Base-by-base conservation (phyloP, 1,140 invertebrate genomes). In the Riptortus pedestris region DNA sequence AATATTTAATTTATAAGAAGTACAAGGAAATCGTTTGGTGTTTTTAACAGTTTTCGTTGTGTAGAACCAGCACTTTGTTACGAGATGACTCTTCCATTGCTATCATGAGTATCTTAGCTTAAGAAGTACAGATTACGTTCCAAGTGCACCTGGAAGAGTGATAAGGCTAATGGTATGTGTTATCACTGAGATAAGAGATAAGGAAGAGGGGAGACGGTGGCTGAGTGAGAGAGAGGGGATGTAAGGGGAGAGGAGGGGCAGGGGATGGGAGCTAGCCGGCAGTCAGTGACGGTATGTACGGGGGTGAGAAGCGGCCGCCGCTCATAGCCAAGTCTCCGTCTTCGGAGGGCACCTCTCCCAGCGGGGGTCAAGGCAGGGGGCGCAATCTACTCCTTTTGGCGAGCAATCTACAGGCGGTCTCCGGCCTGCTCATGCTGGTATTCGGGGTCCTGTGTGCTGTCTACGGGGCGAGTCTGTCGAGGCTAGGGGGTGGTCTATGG, bases 401-500 rank as follows among this genome's bases (percentile, higher is more conserved):
- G 31, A 63, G 79, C 58, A 60, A 60, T 27, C 70, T 74, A 26
- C 82, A 83, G 70, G 73, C 81, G 67, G 65, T 79, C 38, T 74
- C 81, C 60, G 82, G 82, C 12, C 74, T 80, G 29, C 66, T 79
- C 67, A 77, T 83, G 77, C 73, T 79, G 62, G 75, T 78, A 16
- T 78, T 79, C 45, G 81, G 81, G 2, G 78, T 79, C 20, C 66
- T 81, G 59, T 78, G 78, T 4, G 77, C 83, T 58, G 74, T 79
- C 58, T 79, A 82, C 71, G 78, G 77, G 20, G 76, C 79, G 4
- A 77, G 78, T 43, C 72, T 83, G 70, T 74, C 79, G n/a, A 69
- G 78, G 67, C 79, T 80, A 43, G 81, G 80, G 1, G 80, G 78
- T 0, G 81, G 81, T 0, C 74, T 83, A 62, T 83, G 81, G 82